phyloP scores from a whole-genome alignment of 2,888 invertebrate genomes.

The Apamea epomidion region DNA sequence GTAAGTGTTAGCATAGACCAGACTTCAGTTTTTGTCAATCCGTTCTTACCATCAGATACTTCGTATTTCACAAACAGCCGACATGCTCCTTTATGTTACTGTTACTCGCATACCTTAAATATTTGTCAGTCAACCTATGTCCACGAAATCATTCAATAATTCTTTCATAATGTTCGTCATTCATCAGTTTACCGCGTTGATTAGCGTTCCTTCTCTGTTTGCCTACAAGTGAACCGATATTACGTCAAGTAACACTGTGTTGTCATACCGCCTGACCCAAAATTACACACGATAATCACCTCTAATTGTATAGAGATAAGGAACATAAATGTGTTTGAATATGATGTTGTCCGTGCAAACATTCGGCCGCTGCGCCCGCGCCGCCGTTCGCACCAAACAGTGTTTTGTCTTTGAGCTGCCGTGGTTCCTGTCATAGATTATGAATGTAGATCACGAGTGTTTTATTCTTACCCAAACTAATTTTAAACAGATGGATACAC shows the following conservation, averaged over 20 bases:
- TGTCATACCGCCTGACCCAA: slow-evolving; percentile 66
- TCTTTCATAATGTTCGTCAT: slow-evolving; percentile 70
- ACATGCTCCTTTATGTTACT: not conserved
- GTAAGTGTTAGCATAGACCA: not conserved
- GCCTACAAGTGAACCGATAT: slow-evolving; percentile 73
- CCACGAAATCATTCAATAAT: slow-evolving; percentile 63
- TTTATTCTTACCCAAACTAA: slow-evolving; percentile 17
- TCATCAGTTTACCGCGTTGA: slow-evolving; percentile 73
- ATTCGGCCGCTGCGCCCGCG: slow-evolving; percentile 71
- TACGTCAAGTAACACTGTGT: slow-evolving; percentile 78
- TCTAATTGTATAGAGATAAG: slow-evolving; percentile 58
- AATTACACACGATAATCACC: slow-evolving; percentile 61
- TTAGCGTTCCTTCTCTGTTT: slow-evolving; percentile 75
- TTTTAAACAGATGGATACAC: not conserved
- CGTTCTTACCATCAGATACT: not conserved
- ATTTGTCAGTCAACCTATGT: slow-evolving; percentile 40
- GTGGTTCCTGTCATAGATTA: slow-evolving; percentile 77
- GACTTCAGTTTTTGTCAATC: not conserved
- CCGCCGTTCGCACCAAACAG: slow-evolving; percentile 78
- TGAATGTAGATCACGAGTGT: slow-evolving; percentile 61
- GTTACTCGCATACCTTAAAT: slow-evolving; percentile 19
- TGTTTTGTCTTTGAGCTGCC: slow-evolving; percentile 83
- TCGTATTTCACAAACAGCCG: not conserved
- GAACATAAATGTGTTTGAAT: slow-evolving; percentile 52
- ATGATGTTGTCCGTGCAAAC: slow-evolving; percentile 69